phyloP scores from a whole-genome alignment of 1,140 invertebrate genomes.

The Ostrea edulis region DNA sequence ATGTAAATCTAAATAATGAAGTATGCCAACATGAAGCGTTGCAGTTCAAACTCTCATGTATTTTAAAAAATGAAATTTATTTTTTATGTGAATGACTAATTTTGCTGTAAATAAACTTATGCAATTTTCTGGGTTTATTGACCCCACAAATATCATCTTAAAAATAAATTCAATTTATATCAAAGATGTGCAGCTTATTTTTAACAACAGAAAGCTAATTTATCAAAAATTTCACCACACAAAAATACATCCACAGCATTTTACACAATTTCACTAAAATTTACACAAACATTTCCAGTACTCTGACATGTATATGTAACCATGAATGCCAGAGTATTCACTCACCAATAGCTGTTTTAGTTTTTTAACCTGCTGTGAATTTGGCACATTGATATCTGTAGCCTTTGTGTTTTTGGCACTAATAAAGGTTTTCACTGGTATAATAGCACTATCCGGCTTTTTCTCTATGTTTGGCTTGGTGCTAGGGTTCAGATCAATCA shows the following conservation, averaged over 20 bases:
- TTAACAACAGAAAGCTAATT: not conserved
- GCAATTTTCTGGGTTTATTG: too few relatives aligned
- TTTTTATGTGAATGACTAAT: too few relatives aligned
- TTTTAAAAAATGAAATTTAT: too few relatives aligned
- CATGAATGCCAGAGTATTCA: too few relatives aligned
- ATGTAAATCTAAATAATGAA: too few relatives aligned
- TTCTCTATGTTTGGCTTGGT: constrained; percentile 67
- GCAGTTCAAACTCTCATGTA: too few relatives aligned
- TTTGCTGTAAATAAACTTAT: too few relatives aligned
- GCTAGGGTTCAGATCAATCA: constrained; percentile 67
- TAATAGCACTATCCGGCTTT: not conserved
- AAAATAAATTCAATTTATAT: too few relatives aligned
- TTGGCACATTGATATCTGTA: not conserved
- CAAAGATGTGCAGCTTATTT: too few relatives aligned
- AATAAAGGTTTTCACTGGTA: constrained; percentile 1
- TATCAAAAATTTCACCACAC: not conserved
- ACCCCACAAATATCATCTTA: too few relatives aligned
- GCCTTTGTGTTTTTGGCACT: constrained; percentile 14
- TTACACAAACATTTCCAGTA: not conserved
- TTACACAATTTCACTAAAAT: not conserved
- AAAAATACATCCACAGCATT: not conserved
- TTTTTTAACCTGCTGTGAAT: constrained; percentile 7
- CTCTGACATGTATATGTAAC: too few relatives aligned
- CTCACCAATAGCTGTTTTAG: constrained; percentile 11
- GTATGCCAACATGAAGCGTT: too few relatives aligned